Evolutionary conservation across 2,113 vertebrate species (phyloP).

Genomic region (Pleuronectes platessa): DNA sequence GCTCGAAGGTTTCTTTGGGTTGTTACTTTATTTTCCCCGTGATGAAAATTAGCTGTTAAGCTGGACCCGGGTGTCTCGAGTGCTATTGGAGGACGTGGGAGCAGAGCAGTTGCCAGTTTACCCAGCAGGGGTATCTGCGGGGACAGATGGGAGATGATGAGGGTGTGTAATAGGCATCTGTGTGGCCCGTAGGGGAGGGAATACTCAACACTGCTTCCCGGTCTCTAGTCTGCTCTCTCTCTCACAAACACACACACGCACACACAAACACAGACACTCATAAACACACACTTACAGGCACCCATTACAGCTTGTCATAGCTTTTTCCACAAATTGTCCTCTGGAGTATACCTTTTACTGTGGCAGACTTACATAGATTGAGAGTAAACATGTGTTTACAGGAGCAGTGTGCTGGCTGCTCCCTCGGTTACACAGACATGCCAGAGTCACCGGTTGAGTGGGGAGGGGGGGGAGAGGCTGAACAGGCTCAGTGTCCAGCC

Average conservation of each 20-base stretch:
- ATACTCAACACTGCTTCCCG: constrained; percentile 62
- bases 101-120: constrained; percentile 68
- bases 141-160: constrained; percentile 82
- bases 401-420: constrained; percentile 56
- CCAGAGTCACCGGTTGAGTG: constrained; percentile 41
- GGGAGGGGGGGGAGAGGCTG: neutral
- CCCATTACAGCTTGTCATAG: constrained; percentile 73
- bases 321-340: constrained; percentile 75
- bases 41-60: constrained; percentile 34
- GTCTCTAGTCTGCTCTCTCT: constrained; percentile 36
- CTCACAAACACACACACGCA: constrained; percentile 18
- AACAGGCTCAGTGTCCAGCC: constrained; percentile 38
- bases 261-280: constrained; percentile 23
- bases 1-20: neutral
- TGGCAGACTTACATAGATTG: constrained; percentile 73
- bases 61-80: constrained; percentile 30
- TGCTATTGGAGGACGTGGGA: constrained; percentile 36
- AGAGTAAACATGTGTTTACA: constrained; percentile 76
- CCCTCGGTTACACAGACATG: constrained; percentile 42
- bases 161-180: constrained; percentile 77
- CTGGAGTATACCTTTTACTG: constrained; percentile 73
- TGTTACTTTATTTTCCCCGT: constrained; percentile 11
- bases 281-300: constrained; percentile 49
- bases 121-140: constrained; percentile 79
- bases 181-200: constrained; percentile 70